These are phyloP conservation scores for Ormyrus rosae DNA, from an alignment of 2,888 invertebrate genomes.

Conservation along the genomic window DNA sequence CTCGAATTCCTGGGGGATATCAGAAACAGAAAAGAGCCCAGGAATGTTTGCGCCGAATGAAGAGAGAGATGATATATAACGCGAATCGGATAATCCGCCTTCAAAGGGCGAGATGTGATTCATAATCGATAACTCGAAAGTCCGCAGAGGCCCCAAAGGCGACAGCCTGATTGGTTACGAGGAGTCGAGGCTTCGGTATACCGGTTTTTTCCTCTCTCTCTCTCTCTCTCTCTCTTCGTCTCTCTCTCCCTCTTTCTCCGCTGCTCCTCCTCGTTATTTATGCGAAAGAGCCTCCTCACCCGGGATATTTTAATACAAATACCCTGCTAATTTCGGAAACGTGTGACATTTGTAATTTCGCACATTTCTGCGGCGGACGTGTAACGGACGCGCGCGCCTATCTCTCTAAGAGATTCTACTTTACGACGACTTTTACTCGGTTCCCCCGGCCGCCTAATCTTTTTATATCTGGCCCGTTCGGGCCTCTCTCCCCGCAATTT, in stretches of 20 bases:
- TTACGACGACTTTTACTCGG: conserved; percentile 33
- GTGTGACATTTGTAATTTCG: conserved; percentile 36
- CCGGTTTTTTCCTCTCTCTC: conserved; percentile 59
- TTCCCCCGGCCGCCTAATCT: background rate
- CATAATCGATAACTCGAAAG: conserved; percentile 55
- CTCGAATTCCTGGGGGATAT: conserved; percentile 26
- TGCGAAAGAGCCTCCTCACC: conserved; percentile 11
- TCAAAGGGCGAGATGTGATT: conserved; percentile 51
- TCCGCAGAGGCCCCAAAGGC: conserved; percentile 40
- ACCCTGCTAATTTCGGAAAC: conserved; percentile 51
- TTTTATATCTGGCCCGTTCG: background rate
- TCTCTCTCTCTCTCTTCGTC: conserved; percentile 37
- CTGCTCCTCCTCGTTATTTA: conserved; percentile 51
- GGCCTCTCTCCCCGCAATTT: too few relatives aligned
- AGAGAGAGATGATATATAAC: conserved; percentile 10
- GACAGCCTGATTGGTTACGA: conserved; percentile 68
- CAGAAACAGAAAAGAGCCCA: conserved; percentile 11
- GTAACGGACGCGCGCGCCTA: background rate
- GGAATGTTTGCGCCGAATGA: conserved; percentile 16
- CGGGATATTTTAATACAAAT: conserved; percentile 50
- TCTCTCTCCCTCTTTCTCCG: conserved; percentile 62
- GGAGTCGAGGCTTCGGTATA: conserved; percentile 67
- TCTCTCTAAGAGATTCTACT: conserved; percentile 41
- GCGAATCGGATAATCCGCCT: conserved; percentile 48
- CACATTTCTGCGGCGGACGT: conserved; percentile 20